Base-by-base conservation (phyloP, 64 coral and sea anemone species). In the Porites lutea region DNA sequence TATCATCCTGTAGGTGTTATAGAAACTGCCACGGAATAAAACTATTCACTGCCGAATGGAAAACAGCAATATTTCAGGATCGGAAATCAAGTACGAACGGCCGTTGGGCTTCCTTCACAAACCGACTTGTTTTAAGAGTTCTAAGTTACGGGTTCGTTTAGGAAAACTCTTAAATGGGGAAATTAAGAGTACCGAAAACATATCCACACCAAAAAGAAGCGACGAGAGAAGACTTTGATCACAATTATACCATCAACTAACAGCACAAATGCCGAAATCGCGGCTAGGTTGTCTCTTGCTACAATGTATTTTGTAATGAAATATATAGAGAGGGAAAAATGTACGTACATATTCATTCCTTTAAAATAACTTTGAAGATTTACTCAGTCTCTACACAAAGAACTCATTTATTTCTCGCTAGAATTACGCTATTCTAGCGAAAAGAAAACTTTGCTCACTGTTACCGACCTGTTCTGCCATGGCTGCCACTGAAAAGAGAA, bases 391-490 rank as follows among this genome's bases (percentile, higher is more conserved):
- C n/a, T 68, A 8, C 19, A 27, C 13, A 45, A 18, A 14, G 53
- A 68, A 13, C 21, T 16, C 13, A 49, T 68, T 67, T 22, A 84
- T 19, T 7, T 84, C 2, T 84, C 6, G 4, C 6, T 50, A 4
- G 12, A 63, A 22, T 37, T 52, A 3, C 45, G 47, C 10, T 48
- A 4, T 14, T 59, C 12, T 12, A 53, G 21, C 69, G 47, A 85
- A 75, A 50, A n/a, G 18, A 89, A 78, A 2, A 14, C 46, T 47
- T 52, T 6, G 3, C 4, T 59, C n/a, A 47, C 10, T 10, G 10
- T 15, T 23, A 52, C 95, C 68, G 14, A 96, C 95, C 90, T 96
- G 95, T 82, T 96, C 95, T 43, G 95, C 95, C 95, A 96, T 96
- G 82, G 82, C 82, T 93, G 91, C 88, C 65, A 86, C 65, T 96